Base-by-base conservation (phyloP, 2,113 vertebrate genomes). In the Mirza zaza region DNA sequence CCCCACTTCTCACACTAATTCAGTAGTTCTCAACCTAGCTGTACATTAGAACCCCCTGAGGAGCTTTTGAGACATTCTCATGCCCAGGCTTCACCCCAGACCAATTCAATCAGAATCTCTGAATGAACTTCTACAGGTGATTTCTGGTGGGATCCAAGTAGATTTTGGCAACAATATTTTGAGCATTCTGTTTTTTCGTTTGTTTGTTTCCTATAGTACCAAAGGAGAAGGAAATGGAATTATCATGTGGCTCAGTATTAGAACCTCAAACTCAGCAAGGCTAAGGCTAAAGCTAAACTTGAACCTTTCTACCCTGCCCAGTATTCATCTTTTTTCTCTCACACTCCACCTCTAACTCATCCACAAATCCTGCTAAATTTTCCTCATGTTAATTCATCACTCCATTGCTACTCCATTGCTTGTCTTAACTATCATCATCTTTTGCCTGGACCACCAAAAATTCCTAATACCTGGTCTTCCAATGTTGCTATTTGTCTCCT, bases 1-100 rank as follows among this genome's bases (percentile, higher is more conserved):
- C 0, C 2, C 36, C 13, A 13, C 3, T 29, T 42, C 61, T 57
- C 34, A 70, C 34, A 70, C 59, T 80, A 59, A 39, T 61, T 70
- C 50, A 55, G 29, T 52, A 48, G 12, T 79, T 83, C 23, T 83
- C 52, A 63, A 13, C 21, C 15, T 55, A 70, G 25, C 4, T 85
- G 12, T 55, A 29, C 9, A n/a, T 86, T 29, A 85, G n/a, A 85
- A 67, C 39, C 7, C 3, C 10, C 48, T 77, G 29, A 10, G 18
- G 18, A 14, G 36, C 14, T 80, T 75, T 48, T 12, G 94, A 84
- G 36, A 55, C 7, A 85, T 80, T 42, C 18, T 20, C 8, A 39
- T 17, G 0, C 1, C 29, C 5, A n/a, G 20, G 21, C 2, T 6
- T 4, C 36, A 80, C 1, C 21, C 3, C 8, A 87, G 55, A 57